Evolutionary conservation across 23 tunicate species (phyloP), one percentile per base, ranked within the genome.

Genomic region (Corella eumyota): DNA sequence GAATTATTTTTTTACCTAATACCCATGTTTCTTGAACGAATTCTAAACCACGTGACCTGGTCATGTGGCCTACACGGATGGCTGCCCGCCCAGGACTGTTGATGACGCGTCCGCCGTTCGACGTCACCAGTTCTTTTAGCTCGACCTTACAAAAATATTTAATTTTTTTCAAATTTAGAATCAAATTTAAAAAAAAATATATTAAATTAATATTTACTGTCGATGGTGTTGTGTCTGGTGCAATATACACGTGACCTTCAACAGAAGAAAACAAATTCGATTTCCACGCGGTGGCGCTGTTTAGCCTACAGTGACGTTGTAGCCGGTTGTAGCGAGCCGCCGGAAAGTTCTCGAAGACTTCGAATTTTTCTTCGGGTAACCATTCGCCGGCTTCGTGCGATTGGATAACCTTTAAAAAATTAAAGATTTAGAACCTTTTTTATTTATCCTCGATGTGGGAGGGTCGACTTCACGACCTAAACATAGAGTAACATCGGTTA

Each of bases 1-100:
- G n/a, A n/a, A n/a, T n/a, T n/a, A n/a, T n/a, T 9, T 40, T 7
- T 60, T 35, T 52, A 82, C 92, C 92, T 1, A 82, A 47, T 40
- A 82, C 28, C 92, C 92, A 82, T 4, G 81, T 72, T 68, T 82
- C 92, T 36, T 67, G 52, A 24, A 82, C 81, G 2, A 75, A 54
- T 15, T 81, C 65, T 4, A 74, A 33, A n/a, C 50, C 25, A 5
- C 37, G 45, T 38, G 69, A 25, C 45, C 63, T 62, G 5, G 58
- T 45, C 46, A 46, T 50, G 28, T 35, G 59, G 17, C 92, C 92
- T 70, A 82, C 74, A 47, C 81, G 72, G 2, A 82, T 54, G 45
- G 55, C 1, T 24, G 92, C 92, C 13, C 92, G 71, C 28, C 71
- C 59, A 13, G 74, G 66, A 62, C 76, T 82, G 23, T 58, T 66